Evolutionary conservation across 2,888 invertebrate species (phyloP).

Genomic region (Emmelina monodactyla): DNA sequence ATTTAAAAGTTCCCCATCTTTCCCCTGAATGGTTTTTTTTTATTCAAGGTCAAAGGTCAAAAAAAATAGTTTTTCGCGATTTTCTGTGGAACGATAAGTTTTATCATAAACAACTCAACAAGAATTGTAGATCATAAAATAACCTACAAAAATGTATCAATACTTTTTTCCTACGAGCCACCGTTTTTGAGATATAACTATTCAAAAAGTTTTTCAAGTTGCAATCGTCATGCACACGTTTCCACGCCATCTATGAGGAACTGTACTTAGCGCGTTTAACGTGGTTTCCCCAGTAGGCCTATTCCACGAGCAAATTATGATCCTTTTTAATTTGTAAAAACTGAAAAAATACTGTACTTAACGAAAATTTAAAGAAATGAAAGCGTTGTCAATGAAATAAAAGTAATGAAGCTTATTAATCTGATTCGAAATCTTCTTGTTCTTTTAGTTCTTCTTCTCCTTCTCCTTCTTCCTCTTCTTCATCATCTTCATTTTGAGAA

Average conservation of each 20-base stretch:
- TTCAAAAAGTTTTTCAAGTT: too few species aligned
- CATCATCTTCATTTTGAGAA: slow-evolving; percentile 13
- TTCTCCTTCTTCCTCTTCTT: slow-evolving; percentile 11
- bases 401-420: slow-evolving; percentile 7
- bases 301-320: slow-evolving; percentile 3
- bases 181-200: too few species aligned
- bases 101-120: background rate
- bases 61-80: background rate
- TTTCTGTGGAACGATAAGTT: background rate
- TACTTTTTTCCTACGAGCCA: too few species aligned
- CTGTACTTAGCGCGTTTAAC: background rate
- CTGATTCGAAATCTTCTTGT: slow-evolving; percentile 10
- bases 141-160: background rate
- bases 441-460: slow-evolving; percentile 9
- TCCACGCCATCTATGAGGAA: background rate
- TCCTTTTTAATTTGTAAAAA: slow-evolving; percentile 6
- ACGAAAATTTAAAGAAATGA: too few species aligned
- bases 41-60: background rate
- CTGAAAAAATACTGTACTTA: too few species aligned
- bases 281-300: too few species aligned
- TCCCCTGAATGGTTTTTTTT: too few species aligned
- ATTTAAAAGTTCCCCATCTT: too few species aligned
- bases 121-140: slow-evolving; percentile 1
- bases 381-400: slow-evolving; percentile 10
- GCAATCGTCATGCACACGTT: background rate